phyloP scores from a whole-genome alignment of 2,797 vertebrate species.

The Spinus olivaceus region DNA sequence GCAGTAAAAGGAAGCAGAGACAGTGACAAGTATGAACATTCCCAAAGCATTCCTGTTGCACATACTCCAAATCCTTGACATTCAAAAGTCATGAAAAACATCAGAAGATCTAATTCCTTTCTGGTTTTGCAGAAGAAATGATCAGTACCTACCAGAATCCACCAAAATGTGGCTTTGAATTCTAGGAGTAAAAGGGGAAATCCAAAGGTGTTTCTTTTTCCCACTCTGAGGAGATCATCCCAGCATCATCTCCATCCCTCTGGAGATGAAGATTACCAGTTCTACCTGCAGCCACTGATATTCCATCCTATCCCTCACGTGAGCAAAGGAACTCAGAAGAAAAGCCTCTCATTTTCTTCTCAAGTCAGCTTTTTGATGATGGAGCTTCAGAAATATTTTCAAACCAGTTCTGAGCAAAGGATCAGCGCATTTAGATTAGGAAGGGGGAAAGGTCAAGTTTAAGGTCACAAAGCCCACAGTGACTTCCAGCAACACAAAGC shows the following conservation, averaged over 20 bases:
- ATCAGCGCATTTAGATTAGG: not conserved
- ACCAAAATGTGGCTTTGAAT: not conserved
- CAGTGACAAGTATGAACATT: not conserved
- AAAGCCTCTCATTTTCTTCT: not conserved
- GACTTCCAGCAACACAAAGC: not conserved
- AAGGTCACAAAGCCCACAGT: not conserved
- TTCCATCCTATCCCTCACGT: accelerated
- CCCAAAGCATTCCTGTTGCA: not conserved
- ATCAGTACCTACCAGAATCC: not conserved
- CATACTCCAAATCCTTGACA: accelerated
- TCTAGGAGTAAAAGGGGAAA: not conserved
- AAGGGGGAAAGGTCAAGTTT: not conserved
- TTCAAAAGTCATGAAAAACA: not conserved
- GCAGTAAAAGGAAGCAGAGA: not conserved
- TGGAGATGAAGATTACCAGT: not conserved
- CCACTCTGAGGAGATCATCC: not conserved
- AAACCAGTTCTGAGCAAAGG: not conserved
- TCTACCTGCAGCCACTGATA: not conserved
- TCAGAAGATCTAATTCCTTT: not conserved
- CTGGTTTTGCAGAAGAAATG: not conserved
- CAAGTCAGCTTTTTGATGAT: not conserved
- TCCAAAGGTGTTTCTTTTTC: not conserved
- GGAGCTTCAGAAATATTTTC: not conserved
- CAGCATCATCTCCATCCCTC: not conserved
- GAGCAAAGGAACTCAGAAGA: not conserved